Evolutionary conservation across 2,888 invertebrate genomes (phyloP), one percentile per base, ranked within the genome.

Genomic region (Cybosia mesomella): DNA sequence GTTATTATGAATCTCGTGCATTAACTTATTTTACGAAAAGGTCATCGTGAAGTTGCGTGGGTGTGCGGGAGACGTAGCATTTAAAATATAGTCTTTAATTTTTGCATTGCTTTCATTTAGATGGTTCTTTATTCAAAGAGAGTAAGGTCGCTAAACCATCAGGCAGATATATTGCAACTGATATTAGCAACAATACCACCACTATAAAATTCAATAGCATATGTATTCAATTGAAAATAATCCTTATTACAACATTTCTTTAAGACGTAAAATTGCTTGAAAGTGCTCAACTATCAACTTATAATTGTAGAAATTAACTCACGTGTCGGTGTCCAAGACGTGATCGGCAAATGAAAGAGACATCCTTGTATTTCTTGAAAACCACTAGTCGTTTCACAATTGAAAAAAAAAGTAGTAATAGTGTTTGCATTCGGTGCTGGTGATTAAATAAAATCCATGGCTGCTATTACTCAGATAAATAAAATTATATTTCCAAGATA

Each of bases 311-410:
- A 82, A 83, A 81, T 76, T 65, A 80, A 80, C 68, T 85, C 76
- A 79, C 79, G 79, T 76, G 80, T 82, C 70, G 75, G 61, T 70
- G 65, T 58, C 65, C 69, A 67, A 71, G 83, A 86, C 86, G 87
- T 87, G 87, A 84, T 81, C 83, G 76, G 84, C 80, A 83, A 84
- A 81, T 80, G 76, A 82, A 85, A 81, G 76, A 80, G 83, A 81
- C 81, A 80, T 86, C 80, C 82, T 78, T 83, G 77, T 74, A 79
- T 75, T 83, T 83, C 82, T 82, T 71, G 58, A 78, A 78, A 80
- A 77, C 73, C 49, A 65, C 63, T 68, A 62, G 68, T 59, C 70
- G 68, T 83, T 83, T 81, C 74, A 74, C 69, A 79, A 58, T 71
- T 76, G 74, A 64, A 66, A 75, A 64, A 82, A 83, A 74, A 74